A percentile compares a stretch with the other conserved stretches of the same genome.
Conservation (phyloP, 1,140 invertebrate species). For the Drosophila fuyamai region DNA sequence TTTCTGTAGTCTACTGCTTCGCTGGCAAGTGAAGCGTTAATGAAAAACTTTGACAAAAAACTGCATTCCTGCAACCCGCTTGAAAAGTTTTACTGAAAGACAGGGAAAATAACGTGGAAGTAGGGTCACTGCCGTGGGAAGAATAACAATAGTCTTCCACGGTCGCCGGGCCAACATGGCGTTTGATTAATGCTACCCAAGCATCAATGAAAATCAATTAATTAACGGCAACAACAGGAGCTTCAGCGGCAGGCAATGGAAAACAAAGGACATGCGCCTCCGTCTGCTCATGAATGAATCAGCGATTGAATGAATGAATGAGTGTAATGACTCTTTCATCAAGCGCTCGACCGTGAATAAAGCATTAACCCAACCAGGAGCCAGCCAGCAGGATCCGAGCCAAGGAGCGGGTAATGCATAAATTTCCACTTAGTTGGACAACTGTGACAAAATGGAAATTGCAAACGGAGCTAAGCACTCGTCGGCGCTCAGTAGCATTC, state of each 20-base stretch:
- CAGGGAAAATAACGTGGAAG: neutral
- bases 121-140: constrained; percentile 3
- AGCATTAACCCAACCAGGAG: constrained; percentile 58
- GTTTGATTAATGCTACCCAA: constrained; percentile 68
- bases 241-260: constrained; percentile 1
- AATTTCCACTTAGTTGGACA: constrained; percentile 82
- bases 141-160: constrained; percentile 33
- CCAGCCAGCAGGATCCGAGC: neutral
- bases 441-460: constrained; percentile 82
- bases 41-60: constrained; percentile 50
- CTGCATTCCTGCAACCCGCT: constrained; percentile 22
- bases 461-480: constrained; percentile 65
- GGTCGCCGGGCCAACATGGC: constrained; percentile 46
- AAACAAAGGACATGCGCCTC: constrained; percentile 47
- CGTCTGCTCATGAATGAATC: constrained; percentile 65
- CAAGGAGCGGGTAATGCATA: constrained; percentile 53
- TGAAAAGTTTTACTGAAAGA: constrained; percentile 20
- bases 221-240: constrained; percentile 60
- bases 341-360: constrained; percentile 73
- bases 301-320: constrained; percentile 69
- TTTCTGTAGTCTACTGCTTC: neutral
- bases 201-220: constrained; percentile 72
- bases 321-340: constrained; percentile 80
- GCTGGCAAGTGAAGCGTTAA: constrained; percentile 55
- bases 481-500: constrained; percentile 58